Base-by-base conservation (phyloP, 2,797 vertebrate species). In the Knipowitschia caucasica region DNA sequence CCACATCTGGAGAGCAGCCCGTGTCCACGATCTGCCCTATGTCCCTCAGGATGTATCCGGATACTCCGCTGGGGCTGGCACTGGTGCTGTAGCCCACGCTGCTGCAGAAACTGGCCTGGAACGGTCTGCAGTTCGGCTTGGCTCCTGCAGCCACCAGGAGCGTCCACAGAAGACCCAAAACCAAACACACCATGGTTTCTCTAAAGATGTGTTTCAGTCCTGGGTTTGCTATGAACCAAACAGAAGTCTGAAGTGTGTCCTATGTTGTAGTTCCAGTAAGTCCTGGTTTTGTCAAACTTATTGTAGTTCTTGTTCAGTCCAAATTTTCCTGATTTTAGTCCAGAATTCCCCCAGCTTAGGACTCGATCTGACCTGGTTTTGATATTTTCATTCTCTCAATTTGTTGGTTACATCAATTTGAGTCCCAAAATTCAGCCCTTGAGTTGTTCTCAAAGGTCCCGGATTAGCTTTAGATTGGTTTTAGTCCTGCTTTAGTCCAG, bases 1-100 rank as follows among this genome's bases (percentile, higher is more conserved):
- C 69, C 4, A 83, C 21, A 0, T 72, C 11, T 0, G 56, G 67
- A 0, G 86, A 87, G 17, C 86, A 87, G 7, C 49, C 40, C 0
- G 75, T 80, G 56, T 68, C 66, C 53, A 88, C 81, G 0, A 88
- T 78, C 69, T 69, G 77, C 21, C 61, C 56, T 0, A 77, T 26
- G 36, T 76, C 55, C n/a, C 55, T 55, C 60, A 82, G 53, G 59
- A 0, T 66, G 67, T 38, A 83, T 43, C 75, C 82, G 0, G 0
- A 0, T 0, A 14, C 60, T 4, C 82, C 79, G 0, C 0, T 56
- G 0, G 80, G 84, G 15, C 72, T 11, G 12, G 11, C 35, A 44
- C n/a, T 74, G 0, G 71, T 72, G 29, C 40, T 52, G 73, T 88
- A 87, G 2, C 82, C 80, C 56, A 82, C 17, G 4, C 62, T 60